Evolutionary conservation across 2,888 invertebrate genomes (phyloP).

Genomic region (Nasonovia ribisnigri): DNA sequence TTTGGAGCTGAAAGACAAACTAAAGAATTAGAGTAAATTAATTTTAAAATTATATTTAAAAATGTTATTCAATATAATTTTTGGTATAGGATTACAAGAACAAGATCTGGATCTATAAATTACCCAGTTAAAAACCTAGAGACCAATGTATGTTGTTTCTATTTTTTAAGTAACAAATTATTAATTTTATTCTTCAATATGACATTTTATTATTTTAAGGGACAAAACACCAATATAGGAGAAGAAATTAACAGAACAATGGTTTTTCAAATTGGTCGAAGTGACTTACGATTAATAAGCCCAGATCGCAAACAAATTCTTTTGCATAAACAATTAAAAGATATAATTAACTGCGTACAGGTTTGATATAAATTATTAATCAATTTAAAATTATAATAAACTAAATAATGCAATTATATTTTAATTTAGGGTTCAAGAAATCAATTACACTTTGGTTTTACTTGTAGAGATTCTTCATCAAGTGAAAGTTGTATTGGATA

Average conservation of each 20-base stretch:
- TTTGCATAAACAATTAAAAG: conserved; percentile 87
- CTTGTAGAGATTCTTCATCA: conserved; percentile 80
- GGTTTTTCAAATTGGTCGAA: conserved; percentile 90
- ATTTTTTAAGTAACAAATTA: neutral
- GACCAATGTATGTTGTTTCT: conserved; percentile 22
- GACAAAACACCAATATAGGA: conserved; percentile 66
- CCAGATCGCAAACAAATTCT: conserved; percentile 92
- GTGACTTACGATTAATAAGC: conserved; percentile 90
- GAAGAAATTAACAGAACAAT: conserved; percentile 90
- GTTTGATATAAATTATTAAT: conserved; percentile 70
- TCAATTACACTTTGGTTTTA: conserved; percentile 92
- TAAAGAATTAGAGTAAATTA: conserved; percentile 56
- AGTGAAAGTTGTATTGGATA: conserved; percentile 83
- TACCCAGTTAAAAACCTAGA: conserved; percentile 33
- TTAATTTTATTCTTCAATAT: neutral
- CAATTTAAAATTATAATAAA: neutral
- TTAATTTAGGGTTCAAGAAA: conserved; percentile 78
- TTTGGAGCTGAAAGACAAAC: conserved; percentile 45
- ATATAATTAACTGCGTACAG: conserved; percentile 89
- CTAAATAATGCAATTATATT: conserved; percentile 63
- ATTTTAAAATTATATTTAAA: neutral
- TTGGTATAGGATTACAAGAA: conserved; percentile 25
- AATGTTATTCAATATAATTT: neutral
- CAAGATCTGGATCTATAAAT: conserved; percentile 52
- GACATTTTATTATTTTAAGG: conserved; percentile 34